Base-by-base conservation (phyloP, 2,888 invertebrate species). In the Acleris laterana region DNA sequence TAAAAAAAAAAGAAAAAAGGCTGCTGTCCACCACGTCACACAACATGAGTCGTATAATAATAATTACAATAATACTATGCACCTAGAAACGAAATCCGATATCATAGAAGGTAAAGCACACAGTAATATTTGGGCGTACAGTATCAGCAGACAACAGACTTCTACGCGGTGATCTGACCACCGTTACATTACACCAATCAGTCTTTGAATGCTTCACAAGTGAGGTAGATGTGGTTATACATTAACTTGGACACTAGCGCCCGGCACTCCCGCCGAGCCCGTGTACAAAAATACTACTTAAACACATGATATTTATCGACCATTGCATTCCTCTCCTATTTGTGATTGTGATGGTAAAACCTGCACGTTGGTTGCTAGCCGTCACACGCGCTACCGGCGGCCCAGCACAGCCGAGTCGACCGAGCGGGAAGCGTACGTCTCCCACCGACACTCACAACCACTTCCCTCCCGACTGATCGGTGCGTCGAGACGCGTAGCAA, bases 141-240 rank as follows among this genome's bases (percentile, higher is more conserved):
- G 61, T 77, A 78, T 80, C 80, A 85, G 84, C 83, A 87, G 88
- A 89, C 90, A 89, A 90, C 90, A 89, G 90, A 83, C 87, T 87
- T 86, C 81, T 84, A 81, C 80, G 81, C 87, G 87, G 91, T 89
- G 92, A 92, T 93, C 79, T 85, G 81, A 93, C 89, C 92, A 91
- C 92, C 90, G 84, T 81, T 82, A 77, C 80, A 80, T 80, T 83
- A 82, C 80, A 77, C 79, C 82, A 76, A 80, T 90, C 92, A 91
- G 92, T 93, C 92, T 91, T 89, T 32, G 77, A 85, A 81, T 79
- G 77, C 78, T 84, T 85, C 84, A 85, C 80, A 74, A 84, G 77
- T 86, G 90, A 90, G 90, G 90, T 90, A 90, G 90, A 77, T 82
- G 77, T 76, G 87, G 90, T 87, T 84, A 77, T 81, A 13, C 38